Percentiles rank a stretch among this genome's conserved stretches.
These are phyloP conservation scores for Brassicogethes aeneus DNA, from an alignment of 2,888 invertebrate genomes.

Conservation along the genomic window DNA sequence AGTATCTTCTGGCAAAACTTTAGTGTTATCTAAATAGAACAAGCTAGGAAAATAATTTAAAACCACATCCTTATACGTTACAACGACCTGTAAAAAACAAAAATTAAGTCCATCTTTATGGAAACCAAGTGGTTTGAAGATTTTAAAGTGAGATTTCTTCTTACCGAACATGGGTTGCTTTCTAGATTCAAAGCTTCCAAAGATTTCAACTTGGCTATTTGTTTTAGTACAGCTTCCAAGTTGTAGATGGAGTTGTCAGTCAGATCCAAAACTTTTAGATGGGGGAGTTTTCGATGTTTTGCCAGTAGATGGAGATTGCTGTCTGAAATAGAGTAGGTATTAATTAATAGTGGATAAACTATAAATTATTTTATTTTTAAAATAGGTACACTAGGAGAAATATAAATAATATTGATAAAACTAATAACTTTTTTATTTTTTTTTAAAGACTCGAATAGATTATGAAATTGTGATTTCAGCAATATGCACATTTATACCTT, in stretches of 20 bases:
- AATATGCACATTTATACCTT: no score
- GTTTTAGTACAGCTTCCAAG: constrained; percentile 39
- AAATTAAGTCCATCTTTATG: no score
- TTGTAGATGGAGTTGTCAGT: constrained; percentile 51
- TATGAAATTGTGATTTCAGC: no score
- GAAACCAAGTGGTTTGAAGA: no score
- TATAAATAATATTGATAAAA: no score
- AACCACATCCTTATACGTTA: constrained; percentile 42
- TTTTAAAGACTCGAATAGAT: no score
- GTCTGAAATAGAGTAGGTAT: constrained; percentile 21
- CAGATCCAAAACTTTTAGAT: constrained; percentile 41
- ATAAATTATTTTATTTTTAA: no score
- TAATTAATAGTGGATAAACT: no score
- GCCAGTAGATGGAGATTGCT: constrained; percentile 29
- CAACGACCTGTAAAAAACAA: constrained; percentile 37
- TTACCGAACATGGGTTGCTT: constrained; percentile 53
- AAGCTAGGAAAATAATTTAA: constrained; percentile 39
- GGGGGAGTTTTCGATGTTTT: constrained; percentile 15
- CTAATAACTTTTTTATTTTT: no score
- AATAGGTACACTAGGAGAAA: no score
- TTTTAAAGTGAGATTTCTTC: no score
- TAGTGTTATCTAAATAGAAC: constrained; percentile 45
- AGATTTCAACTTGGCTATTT: constrained; percentile 34
- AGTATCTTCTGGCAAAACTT: constrained; percentile 37
- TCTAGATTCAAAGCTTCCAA: constrained; percentile 43